These are phyloP conservation scores for Rhorus exstirpatorius DNA, from an alignment of 2,888 invertebrate species.

Conservation along the genomic window DNA sequence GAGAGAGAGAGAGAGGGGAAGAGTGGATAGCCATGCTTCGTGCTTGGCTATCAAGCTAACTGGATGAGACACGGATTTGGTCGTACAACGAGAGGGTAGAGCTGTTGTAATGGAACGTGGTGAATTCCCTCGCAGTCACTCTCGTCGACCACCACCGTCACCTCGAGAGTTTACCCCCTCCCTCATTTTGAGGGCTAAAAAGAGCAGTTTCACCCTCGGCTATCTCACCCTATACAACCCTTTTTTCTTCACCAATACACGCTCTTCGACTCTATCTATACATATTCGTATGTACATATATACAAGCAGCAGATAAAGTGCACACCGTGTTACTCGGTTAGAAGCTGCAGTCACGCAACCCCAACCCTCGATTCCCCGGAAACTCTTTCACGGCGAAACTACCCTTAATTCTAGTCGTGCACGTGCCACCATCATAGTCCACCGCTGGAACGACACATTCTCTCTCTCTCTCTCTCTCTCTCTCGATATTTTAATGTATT, in stretches of 20 bases:
- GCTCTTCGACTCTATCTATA: neutral
- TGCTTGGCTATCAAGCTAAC: slow-evolving; percentile 71
- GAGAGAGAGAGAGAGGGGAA: slow-evolving; percentile 1
- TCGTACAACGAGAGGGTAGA: slow-evolving; percentile 60
- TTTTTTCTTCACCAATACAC: slow-evolving; percentile 32
- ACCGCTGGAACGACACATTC: slow-evolving; percentile 14
- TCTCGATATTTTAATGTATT: slow-evolving; percentile 19
- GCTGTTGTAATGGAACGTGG: slow-evolving; percentile 24
- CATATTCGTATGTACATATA: neutral
- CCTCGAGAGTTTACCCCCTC: slow-evolving; percentile 49
- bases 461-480: neutral
- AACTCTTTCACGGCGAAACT: slow-evolving; percentile 43
- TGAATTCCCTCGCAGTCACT: slow-evolving; percentile 51
- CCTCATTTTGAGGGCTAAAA: slow-evolving; percentile 56
- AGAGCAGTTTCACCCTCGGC: slow-evolving; percentile 69
- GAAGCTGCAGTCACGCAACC: slow-evolving; percentile 65
- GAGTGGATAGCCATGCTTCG: slow-evolving; percentile 24
- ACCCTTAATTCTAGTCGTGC: slow-evolving; percentile 52
- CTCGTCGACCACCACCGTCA: slow-evolving; percentile 56
- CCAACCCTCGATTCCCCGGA: slow-evolving; percentile 20
- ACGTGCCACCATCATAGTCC: slow-evolving; percentile 40
- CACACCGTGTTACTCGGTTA: slow-evolving; percentile 27
- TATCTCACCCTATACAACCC: slow-evolving; percentile 23
- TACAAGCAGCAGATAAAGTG: slow-evolving; percentile 6
- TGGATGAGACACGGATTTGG: slow-evolving; percentile 73